phyloP scores from a whole-genome alignment of 2,797 vertebrate species.

The Poeciliopsis presidionis region DNA sequence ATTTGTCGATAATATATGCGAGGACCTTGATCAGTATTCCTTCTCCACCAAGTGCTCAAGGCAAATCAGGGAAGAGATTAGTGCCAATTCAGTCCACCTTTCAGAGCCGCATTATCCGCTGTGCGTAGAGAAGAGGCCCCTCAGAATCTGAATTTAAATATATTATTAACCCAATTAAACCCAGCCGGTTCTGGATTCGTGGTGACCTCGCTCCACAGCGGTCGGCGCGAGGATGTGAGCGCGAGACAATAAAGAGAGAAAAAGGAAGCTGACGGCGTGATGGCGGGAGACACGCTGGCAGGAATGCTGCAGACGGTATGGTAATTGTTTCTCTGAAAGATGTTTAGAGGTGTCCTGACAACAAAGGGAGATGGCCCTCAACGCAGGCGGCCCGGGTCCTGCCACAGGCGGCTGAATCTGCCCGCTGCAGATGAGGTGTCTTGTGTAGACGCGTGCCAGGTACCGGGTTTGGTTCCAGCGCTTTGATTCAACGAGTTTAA shows the following conservation, averaged over 20 bases:
- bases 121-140: conserved; percentile 23
- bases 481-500: conserved; percentile 12
- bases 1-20: conserved; percentile 39
- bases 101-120: conserved; percentile 36
- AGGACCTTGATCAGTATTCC: conserved; percentile 50
- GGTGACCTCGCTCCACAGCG: conserved; percentile 54
- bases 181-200: conserved; percentile 46
- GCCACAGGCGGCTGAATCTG: conserved; percentile 49
- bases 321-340: conserved; percentile 79
- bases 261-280: conserved; percentile 54
- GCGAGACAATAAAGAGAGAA: conserved; percentile 6
- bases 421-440: conserved; percentile 45
- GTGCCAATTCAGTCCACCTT: conserved; percentile 51
- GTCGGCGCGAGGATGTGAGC: conserved; percentile 24
- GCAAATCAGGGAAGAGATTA: conserved; percentile 59
- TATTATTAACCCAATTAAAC: conserved; percentile 62
- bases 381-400: conserved; percentile 52
- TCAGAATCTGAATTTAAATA: conserved; percentile 52
- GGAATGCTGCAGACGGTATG: conserved; percentile 76
- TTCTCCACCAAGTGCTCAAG: conserved; percentile 47
- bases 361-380: conserved; percentile 66
- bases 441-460: conserved; percentile 25
- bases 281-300: conserved; percentile 63
- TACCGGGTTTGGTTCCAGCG: conserved; percentile 5
- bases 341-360: conserved; percentile 75